These are phyloP conservation scores for Agrotis segetum DNA, from an alignment of 2,888 invertebrate genomes.

Conservation along the genomic window DNA sequence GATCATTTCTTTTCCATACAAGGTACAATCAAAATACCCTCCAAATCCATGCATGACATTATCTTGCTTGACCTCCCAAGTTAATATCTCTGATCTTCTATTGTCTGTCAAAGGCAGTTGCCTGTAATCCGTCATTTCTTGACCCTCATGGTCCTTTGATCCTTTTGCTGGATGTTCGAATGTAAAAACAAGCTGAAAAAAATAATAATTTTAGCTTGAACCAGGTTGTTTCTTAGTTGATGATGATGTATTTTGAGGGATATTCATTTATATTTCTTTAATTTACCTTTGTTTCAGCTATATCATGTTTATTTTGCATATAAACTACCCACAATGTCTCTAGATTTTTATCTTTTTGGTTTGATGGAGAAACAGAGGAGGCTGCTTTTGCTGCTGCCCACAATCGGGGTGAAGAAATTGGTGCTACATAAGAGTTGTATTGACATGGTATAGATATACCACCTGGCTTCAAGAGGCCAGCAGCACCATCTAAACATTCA, in stretches of 20 bases:
- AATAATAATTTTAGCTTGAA: not conserved
- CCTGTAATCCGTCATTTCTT: constrained; percentile 92
- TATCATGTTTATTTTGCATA: constrained; percentile 95
- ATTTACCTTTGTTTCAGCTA: constrained; percentile 92
- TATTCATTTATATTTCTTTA: not conserved
- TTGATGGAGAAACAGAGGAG: constrained; percentile 67
- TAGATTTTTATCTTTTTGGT: constrained; percentile 83
- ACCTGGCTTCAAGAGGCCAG: constrained; percentile 95
- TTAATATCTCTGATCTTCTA: constrained; percentile 92
- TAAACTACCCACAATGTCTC: constrained; percentile 98
- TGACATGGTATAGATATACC: constrained; percentile 97
- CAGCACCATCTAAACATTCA: constrained; percentile 98
- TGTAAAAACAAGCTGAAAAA: constrained; percentile 93
- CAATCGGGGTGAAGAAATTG: constrained; percentile 97
- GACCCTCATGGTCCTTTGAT: constrained; percentile 92
- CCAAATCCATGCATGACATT: constrained; percentile 98
- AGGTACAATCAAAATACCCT: constrained; percentile 97
- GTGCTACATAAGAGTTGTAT: constrained; percentile 97
- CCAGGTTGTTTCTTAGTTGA: not conserved
- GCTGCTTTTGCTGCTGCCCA: constrained; percentile 93
- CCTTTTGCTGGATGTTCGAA: constrained; percentile 97
- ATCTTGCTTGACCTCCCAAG: constrained; percentile 94
- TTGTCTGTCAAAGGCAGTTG: constrained; percentile 94
- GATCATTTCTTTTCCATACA: constrained; percentile 96
- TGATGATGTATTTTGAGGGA: not conserved